Conservation (phyloP, 2,113 vertebrate species). For the Cyprinodon variegatus region DNA sequence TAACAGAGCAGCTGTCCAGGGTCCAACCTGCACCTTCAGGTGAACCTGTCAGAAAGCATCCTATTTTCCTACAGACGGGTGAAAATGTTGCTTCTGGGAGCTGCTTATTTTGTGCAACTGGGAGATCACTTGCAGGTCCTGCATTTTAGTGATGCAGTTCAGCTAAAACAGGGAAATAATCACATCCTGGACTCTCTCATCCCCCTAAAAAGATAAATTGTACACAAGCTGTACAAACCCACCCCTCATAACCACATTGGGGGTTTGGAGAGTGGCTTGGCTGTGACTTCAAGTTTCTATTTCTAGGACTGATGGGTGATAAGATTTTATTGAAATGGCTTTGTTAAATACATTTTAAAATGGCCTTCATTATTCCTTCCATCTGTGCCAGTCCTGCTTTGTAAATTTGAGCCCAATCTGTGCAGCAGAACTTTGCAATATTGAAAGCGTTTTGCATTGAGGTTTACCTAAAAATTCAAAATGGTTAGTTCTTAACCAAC, state of each 20-base stretch:
- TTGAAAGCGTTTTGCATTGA: neutral
- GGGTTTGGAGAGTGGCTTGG: slow-evolving; percentile 34
- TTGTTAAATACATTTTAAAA: neutral
- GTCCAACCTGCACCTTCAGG: slow-evolving; percentile 7
- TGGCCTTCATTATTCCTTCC: neutral
- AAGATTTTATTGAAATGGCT: neutral
- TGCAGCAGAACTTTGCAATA: neutral
- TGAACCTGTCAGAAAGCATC: slow-evolving; percentile 17
- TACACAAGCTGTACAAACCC: slow-evolving; percentile 58
- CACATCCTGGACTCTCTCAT: neutral
- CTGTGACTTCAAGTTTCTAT: slow-evolving; percentile 7
- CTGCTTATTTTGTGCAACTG: slow-evolving; percentile 12
- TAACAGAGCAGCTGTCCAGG: slow-evolving; percentile 42
- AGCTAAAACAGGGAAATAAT: neutral
- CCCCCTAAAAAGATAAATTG: slow-evolving; percentile 4
- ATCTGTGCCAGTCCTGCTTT: neutral
- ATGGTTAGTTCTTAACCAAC: neutral
- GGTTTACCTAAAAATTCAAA: neutral
- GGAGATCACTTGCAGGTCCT: slow-evolving; percentile 33
- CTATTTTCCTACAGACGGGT: slow-evolving; percentile 7
- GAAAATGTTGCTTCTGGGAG: neutral
- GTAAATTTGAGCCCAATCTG: neutral
- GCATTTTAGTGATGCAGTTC: slow-evolving; percentile 10
- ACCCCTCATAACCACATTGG: slow-evolving; percentile 5
- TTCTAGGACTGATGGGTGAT: neutral